phyloP scores from a whole-genome alignment of 2,797 vertebrate genomes.

The Danio choprae region DNA sequence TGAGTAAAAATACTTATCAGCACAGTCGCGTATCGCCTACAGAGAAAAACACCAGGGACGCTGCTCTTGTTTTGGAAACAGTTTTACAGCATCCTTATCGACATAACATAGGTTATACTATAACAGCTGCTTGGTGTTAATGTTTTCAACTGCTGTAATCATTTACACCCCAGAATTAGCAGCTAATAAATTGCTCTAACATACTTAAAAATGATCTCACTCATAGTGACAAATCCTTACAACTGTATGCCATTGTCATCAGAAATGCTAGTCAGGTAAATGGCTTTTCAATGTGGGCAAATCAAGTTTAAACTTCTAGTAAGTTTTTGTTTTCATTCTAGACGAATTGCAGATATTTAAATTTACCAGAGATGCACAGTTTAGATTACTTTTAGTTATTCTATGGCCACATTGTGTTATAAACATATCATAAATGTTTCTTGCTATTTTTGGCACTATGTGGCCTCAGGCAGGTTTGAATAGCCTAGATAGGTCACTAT shows the following conservation, averaged over 20 bases:
- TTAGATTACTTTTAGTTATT: too few relatives aligned
- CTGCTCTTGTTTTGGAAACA: background rate
- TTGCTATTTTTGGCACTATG: background rate
- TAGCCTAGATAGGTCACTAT: background rate
- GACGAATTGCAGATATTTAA: background rate
- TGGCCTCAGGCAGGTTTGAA: background rate
- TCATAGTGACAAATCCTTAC: background rate
- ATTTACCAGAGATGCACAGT: too few relatives aligned
- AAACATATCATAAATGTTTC: background rate
- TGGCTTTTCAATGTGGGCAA: background rate
- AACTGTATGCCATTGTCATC: background rate
- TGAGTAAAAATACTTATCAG: conserved; percentile 17
- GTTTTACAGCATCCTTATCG: conserved; percentile 19
- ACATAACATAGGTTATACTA: background rate
- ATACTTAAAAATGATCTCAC: too few relatives aligned
- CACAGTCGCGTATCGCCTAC: background rate
- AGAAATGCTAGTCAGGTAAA: background rate
- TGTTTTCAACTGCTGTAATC: background rate
- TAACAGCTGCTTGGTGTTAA: conserved; percentile 1
- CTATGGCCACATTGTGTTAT: background rate
- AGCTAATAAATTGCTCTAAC: background rate
- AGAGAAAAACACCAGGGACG: background rate
- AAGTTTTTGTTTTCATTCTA: background rate
- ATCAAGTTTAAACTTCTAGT: background rate
- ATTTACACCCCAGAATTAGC: background rate